Base-by-base conservation (phyloP, 92 coral and sea anemone species). In the Anthopleura xanthogrammica region DNA sequence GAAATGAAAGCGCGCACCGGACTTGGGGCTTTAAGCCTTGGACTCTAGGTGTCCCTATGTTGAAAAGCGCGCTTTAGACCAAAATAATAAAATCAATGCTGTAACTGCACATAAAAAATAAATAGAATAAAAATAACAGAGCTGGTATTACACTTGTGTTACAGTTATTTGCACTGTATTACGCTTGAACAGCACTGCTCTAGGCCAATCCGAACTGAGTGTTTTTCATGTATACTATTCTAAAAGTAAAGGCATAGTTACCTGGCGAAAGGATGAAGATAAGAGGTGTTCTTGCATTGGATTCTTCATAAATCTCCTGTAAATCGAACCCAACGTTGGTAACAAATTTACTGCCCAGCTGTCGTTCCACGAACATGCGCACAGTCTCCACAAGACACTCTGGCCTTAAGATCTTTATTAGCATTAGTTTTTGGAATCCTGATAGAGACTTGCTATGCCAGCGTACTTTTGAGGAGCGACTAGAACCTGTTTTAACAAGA, bases 251-350 rank as follows among this genome's bases (percentile, higher is more conserved):
- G 13, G 16, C 13, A 71, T n/a, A 46, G 46, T 90, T 90, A 95
- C 99, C 99, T 50, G 98, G 95, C 24, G 98, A 92, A 16, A 96
- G 86, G 75, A 96, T 86, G 66, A 96, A 96, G 23, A 96, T 89
- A 40, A 96, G 92, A 23, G 99, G 99, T 52, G 91, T 95, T 77
- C 93, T 86, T 54, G 91, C 87, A 56, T 87, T 90, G 29, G 99
- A 96, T 74, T 94, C 98, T 52, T 92, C 92, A 54, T 73, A 96
- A 7, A 96, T 91, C 87, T 96, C 99, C 82, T 92, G 96, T 76
- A 96, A 87, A 77, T 96, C 95, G 36, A 96, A 94, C 3, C 95
- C 98, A 7, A 90, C 86, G 36, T 88, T 95, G 60, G 99, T 90
- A 70, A 96, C 93, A 71, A 92, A 96, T 64, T 84, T 88, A 2